Conservation (phyloP, 2,888 invertebrate species). For the Clistopyga incitator region DNA sequence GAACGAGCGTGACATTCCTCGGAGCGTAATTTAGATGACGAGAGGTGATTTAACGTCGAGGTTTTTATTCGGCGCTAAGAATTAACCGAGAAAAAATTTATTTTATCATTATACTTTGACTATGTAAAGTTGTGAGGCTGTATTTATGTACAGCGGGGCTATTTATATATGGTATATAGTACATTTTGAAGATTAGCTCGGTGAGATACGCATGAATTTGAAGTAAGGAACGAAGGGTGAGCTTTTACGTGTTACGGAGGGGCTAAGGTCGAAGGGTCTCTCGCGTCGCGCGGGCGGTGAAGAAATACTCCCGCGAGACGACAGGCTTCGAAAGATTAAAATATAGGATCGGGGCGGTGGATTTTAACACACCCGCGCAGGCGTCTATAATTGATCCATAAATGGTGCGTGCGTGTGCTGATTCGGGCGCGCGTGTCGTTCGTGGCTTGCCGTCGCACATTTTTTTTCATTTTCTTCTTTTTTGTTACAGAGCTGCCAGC, state of each 20-base stretch:
- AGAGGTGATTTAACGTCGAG: conserved; percentile 21
- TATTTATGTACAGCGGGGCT: neutral
- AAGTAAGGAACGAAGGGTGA: conserved; percentile 46
- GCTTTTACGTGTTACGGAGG: conserved; percentile 5
- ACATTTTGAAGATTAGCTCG: conserved; percentile 55
- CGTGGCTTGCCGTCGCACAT: neutral
- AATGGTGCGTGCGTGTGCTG: conserved; percentile 53
- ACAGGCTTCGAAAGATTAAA: conserved; percentile 59
- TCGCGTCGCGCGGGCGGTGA: neutral
- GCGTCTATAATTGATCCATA: conserved; percentile 64
- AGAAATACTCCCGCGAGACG: conserved; percentile 56
- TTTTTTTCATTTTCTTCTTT: neutral
- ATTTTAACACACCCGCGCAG: conserved; percentile 53
- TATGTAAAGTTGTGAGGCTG: neutral
- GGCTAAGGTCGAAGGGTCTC: neutral
- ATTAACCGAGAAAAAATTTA: conserved; percentile 18
- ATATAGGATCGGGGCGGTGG: conserved; percentile 20
- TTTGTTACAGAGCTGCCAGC: conserved; percentile 78
- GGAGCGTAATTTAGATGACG: conserved; percentile 46
- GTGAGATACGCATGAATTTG: conserved; percentile 62
- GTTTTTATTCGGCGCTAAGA: conserved; percentile 14
- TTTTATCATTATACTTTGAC: neutral
- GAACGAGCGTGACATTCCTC: conserved; percentile 20
- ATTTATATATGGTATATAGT: conserved; percentile 15
- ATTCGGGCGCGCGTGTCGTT: conserved; percentile 14